Evolutionary conservation across 1,140 invertebrate species (phyloP).

Genomic region (Lepidurus packardi): DNA sequence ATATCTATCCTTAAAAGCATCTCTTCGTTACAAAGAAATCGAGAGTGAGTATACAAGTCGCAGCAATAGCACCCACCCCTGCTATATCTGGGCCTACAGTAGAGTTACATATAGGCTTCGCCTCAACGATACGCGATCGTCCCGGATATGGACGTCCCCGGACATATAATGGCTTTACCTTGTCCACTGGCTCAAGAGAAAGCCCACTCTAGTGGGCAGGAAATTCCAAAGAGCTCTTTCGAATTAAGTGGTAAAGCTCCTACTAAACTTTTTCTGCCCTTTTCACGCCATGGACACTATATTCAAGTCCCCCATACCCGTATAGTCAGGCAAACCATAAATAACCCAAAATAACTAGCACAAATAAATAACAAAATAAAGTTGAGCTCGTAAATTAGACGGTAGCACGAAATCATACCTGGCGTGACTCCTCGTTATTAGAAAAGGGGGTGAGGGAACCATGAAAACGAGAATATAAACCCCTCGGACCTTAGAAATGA

Average conservation of each 20-base stretch:
- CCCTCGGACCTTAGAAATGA: neutral
- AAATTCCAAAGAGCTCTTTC: slow-evolving; percentile 19
- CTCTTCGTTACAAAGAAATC: slow-evolving; percentile 19
- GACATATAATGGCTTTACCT: slow-evolving; percentile 22
- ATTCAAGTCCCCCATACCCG: too few species aligned
- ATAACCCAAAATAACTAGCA: too few species aligned
- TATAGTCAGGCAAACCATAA: too few species aligned
- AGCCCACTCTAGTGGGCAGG: neutral
- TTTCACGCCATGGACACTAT: too few species aligned
- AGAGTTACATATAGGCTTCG: neutral
- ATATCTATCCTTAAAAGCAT: slow-evolving; percentile 19
- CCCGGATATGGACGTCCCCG: slow-evolving; percentile 20
- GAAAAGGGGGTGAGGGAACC: neutral
- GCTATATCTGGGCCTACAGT: neutral
- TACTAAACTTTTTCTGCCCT: too few species aligned
- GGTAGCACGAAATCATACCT: neutral
- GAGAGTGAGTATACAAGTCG: slow-evolving; percentile 18
- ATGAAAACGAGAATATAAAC: neutral
- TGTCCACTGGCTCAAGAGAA: slow-evolving; percentile 17
- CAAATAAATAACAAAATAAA: neutral
- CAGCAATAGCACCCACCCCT: neutral
- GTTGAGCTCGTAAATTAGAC: neutral
- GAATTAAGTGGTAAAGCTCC: slow-evolving; percentile 1
- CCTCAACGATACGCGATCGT: neutral
- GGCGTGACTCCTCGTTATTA: neutral